Conservation (phyloP, 2,888 invertebrate species). For the Microctonus brassicae region DNA sequence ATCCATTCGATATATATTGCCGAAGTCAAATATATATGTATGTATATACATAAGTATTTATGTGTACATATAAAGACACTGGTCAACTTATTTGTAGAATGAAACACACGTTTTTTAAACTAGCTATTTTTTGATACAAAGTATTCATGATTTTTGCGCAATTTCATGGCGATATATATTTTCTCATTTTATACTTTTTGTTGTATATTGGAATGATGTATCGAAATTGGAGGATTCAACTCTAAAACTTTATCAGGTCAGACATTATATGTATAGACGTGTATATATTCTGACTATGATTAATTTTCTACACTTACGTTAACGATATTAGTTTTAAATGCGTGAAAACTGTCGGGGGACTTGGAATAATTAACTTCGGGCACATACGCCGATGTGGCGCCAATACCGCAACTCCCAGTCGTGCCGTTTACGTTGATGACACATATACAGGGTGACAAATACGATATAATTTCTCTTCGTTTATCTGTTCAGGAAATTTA, state of each 20-base stretch:
- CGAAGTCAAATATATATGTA: neutral
- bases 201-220: neutral
- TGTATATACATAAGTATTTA: neutral
- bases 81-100: neutral
- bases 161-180: neutral
- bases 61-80: neutral
- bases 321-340: conserved; percentile 58
- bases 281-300: conserved; percentile 40
- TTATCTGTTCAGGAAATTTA: neutral
- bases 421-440: conserved; percentile 45
- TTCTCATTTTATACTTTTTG: neutral
- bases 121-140: neutral
- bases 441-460: neutral
- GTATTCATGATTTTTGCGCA: neutral
- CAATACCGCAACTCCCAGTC: conserved; percentile 48
- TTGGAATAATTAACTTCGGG: conserved; percentile 58
- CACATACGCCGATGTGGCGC: conserved; percentile 33
- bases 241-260: conserved; percentile 17
- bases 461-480: neutral
- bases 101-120: neutral
- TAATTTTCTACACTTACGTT: conserved; percentile 52
- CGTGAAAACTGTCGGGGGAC: conserved; percentile 52
- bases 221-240: neutral
- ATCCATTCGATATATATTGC: conserved; percentile 19
- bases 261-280: neutral